These are phyloP conservation scores for Sebastes minor DNA, from an alignment of 2,797 vertebrate species.

Conservation along the genomic window DNA sequence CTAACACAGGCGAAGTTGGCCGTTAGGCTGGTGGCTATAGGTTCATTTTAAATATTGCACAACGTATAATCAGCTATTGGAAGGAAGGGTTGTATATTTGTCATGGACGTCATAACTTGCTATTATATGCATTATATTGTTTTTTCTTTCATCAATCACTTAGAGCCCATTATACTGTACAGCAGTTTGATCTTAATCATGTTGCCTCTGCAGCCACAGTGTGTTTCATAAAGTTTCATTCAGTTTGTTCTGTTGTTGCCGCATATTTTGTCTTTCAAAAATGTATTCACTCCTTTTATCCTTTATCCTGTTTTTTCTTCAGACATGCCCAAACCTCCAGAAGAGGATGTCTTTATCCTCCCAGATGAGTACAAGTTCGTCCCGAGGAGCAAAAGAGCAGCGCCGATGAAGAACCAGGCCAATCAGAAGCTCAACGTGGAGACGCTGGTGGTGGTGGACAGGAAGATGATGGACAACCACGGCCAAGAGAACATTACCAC, in stretches of 20 bases:
- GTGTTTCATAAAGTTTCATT: background rate
- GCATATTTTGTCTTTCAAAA: background rate
- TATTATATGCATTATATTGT: conserved; percentile 23
- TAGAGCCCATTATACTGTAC: background rate
- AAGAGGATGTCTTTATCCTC: conserved; percentile 80
- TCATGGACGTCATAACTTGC: conserved; percentile 15
- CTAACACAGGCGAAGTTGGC: conserved; percentile 11
- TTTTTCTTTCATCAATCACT: conserved; percentile 39
- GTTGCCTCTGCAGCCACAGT: background rate
- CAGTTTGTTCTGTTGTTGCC: background rate
- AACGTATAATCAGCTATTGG: conserved; percentile 5
- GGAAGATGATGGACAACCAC: conserved; percentile 90
- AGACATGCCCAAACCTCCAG: conserved; percentile 90
- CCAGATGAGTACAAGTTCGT: conserved; percentile 86
- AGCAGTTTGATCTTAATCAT: background rate
- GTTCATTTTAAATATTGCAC: conserved; percentile 6
- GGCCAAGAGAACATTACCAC: conserved; percentile 92
- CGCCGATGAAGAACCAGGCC: conserved; percentile 69
- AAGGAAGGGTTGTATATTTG: conserved; percentile 35
- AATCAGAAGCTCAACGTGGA: conserved; percentile 88
- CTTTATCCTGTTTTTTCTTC: conserved; percentile 28
- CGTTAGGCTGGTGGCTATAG: conserved; percentile 7
- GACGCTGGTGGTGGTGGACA: conserved; percentile 92
- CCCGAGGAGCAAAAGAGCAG: conserved; percentile 80
- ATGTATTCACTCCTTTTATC: background rate